Evolutionary conservation across 2,888 invertebrate species (phyloP), one percentile per base, ranked within the genome.

Genomic region (Melanchra persicariae): DNA sequence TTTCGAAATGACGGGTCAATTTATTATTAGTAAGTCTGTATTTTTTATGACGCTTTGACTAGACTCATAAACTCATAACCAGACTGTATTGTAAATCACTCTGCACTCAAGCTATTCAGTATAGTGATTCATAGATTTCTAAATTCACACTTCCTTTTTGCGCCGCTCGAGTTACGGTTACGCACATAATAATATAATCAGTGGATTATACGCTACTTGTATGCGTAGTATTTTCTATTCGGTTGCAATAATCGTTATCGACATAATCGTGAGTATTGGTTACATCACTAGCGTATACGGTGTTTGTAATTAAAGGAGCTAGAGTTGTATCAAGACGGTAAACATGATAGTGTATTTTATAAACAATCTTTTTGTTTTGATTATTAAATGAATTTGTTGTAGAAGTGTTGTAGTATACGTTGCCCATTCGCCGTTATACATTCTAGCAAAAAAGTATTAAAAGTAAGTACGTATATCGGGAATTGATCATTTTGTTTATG

Each of bases 141-240:
- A 73, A 79, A 73, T 79, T 51, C 57, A 74, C 63, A 58, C 22
- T 75, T 74, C 74, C 58, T 43, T 40, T 45, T 47, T 37, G 51
- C 22, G 19, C 1, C 76, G 62, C 34, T 75, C 26, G n/a, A 65
- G 15, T 51, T 66, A 71, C 22, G 0, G 8, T 57, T 70, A 72
- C 60, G 59, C n/a, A n/a, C 59, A 40, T 47, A 15, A 40, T 15
- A 40, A 40, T 37, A 37, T 12, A 66, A 52, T 34, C 37, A 57
- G 1, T 49, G 45, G 55, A 61, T 68, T 70, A 63, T 59, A 49
- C n/a, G 43, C 34, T 19, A n/a, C 51, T 30, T 17, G 47, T 65
- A 52, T 34, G 54, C 49, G 40, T 75, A 49, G 19, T 67, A 71
- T 63, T 77, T 82, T 61, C 57, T 78, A 58, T 61, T 62, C 24